Evolutionary conservation across 2,888 invertebrate genomes (phyloP).

Genomic region (Synergus gifuensis): DNA sequence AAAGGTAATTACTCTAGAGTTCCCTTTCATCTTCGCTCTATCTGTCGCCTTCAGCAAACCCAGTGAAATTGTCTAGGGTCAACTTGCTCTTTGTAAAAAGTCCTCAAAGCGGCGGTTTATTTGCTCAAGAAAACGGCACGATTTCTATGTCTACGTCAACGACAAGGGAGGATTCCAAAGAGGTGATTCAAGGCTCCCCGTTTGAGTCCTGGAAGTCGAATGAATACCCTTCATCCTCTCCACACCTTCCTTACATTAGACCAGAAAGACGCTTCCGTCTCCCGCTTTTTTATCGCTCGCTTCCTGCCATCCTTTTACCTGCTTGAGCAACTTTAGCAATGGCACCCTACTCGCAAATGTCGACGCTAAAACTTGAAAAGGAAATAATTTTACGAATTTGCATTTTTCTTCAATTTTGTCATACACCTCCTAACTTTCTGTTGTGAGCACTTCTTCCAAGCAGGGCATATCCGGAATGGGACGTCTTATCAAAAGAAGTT

Average conservation of each 20-base stretch:
- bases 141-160: constrained; percentile 58
- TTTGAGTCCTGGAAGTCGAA: constrained; percentile 36
- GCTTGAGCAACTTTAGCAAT: constrained; percentile 33
- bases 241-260: constrained; percentile 41
- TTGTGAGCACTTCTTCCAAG: constrained; percentile 28
- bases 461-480: neutral
- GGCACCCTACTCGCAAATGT: constrained; percentile 11
- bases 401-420: constrained; percentile 34
- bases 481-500: constrained; percentile 7
- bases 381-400: constrained; percentile 35
- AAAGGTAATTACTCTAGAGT: constrained; percentile 65
- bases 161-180: constrained; percentile 14
- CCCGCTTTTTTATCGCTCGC: constrained; percentile 26
- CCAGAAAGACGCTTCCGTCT: constrained; percentile 40
- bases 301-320: constrained; percentile 39
- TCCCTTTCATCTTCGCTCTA: constrained; percentile 66
- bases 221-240: constrained; percentile 42
- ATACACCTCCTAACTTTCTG: constrained; percentile 15
- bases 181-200: constrained; percentile 23
- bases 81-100: constrained; percentile 56
- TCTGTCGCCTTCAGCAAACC: constrained; percentile 62
- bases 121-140: constrained; percentile 53
- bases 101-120: constrained; percentile 62
- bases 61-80: constrained; percentile 50
- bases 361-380: constrained; percentile 24